Evolutionary conservation across 2,113 vertebrate genomes (phyloP).

Genomic region (Edolisoma coerulescens): DNA sequence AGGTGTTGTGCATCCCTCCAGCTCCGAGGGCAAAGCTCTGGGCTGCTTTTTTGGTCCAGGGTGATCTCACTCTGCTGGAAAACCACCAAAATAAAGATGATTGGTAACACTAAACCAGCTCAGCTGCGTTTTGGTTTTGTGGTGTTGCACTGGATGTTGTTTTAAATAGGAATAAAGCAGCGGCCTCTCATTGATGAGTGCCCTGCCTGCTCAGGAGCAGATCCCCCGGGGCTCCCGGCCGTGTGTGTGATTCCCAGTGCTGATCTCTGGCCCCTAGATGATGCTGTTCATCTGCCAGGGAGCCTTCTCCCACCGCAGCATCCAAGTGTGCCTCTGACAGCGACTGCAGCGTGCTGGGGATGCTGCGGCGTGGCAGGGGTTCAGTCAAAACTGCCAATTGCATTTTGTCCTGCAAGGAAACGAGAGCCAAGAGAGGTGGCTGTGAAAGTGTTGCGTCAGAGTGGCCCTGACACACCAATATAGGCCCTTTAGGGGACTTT

Average conservation of each 20-base stretch:
- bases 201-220: not conserved
- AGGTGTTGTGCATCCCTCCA: not conserved
- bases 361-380: not conserved
- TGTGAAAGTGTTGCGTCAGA: not conserved
- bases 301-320: not conserved
- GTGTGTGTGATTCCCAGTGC: not conserved
- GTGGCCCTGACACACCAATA: not conserved
- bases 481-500: not conserved
- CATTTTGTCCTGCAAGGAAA: not conserved
- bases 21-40: not conserved
- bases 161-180: not conserved
- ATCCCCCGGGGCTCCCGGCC: accelerated
- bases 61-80: not conserved
- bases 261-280: constrained; percentile 7
- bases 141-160: accelerated
- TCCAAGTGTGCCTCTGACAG: not conserved
- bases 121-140: accelerated
- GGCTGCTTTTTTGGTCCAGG: not conserved
- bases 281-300: constrained; percentile 3
- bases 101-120: not conserved
- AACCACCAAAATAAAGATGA: not conserved
- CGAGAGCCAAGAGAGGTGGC: not conserved
- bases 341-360: accelerated
- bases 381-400: too few species aligned
- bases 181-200: accelerated